phyloP scores from a whole-genome alignment of 2,888 invertebrate species.

The Nasonia oneida region DNA sequence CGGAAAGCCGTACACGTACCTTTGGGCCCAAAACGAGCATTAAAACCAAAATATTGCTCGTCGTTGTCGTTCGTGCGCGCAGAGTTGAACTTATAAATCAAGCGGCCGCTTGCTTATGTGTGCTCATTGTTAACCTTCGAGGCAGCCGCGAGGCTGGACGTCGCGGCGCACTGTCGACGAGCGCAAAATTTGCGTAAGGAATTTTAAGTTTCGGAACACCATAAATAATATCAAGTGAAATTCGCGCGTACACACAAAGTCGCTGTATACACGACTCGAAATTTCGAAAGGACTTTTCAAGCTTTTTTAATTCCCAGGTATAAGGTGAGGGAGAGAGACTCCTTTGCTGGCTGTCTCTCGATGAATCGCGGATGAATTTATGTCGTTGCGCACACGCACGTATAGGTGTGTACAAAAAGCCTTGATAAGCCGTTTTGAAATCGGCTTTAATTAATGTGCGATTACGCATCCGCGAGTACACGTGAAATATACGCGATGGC shows the following conservation, averaged over 20 bases:
- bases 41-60: conserved; percentile 73
- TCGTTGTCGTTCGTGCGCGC: conserved; percentile 58
- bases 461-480: conserved; percentile 1
- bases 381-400: conserved; percentile 33
- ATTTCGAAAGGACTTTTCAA: conserved; percentile 43
- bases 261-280: conserved; percentile 29
- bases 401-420: conserved; percentile 3
- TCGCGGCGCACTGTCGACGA: conserved; percentile 24
- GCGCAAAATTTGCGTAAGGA: conserved; percentile 59
- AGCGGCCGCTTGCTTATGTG: conserved; percentile 40
- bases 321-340: conserved; percentile 10
- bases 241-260: conserved; percentile 59
- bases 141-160: conserved; percentile 26
- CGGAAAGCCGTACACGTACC: conserved; percentile 67
- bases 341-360: conserved; percentile 37
- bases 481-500: conserved; percentile 14
- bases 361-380: conserved; percentile 61
- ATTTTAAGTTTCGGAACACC: conserved; percentile 59
- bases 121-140: conserved; percentile 62
- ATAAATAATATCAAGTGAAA: conserved; percentile 62
- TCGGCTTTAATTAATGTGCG: conserved; percentile 58
- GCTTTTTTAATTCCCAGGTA: neutral
- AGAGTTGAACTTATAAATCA: conserved; percentile 74
- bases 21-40: conserved; percentile 69
- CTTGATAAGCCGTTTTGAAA: conserved; percentile 60